Base-by-base conservation (phyloP, 2,888 invertebrate genomes). In the Celastrina argiolus region DNA sequence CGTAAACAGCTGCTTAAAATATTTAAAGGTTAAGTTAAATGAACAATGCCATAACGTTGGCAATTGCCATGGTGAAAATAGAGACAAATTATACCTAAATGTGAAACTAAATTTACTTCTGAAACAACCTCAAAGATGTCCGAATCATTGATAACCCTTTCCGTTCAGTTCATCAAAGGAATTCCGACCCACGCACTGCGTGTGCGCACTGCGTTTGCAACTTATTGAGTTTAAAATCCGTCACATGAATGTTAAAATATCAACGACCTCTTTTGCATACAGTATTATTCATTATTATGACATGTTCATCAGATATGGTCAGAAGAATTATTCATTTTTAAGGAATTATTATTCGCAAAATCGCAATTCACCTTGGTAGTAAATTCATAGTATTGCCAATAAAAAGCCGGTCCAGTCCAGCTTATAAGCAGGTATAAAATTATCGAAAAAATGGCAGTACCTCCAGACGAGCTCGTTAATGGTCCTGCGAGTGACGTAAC, bases 181-280 rank as follows among this genome's bases (percentile, higher is more conserved):
- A 51, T 51, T 22, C 18, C 51, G 45, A 51, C 51, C 51, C 22
- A 51, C 51, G 51, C 51, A 16, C 51, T 51, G 51, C 51, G 51
- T 51, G 22, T 12, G 51, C 22, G 51, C 51, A 51, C 51, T 51
- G 51, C 51, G 22, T 51, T 51, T 6, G 51, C 22, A 12, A 26
- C 22, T 51, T 18, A 45, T 45, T 26, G 51, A 22, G 51, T 51
- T 22, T 51, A 22, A 2, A 51, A 51, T 51, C 22, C 22, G 22
- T 51, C 12, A 51, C 10, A 22, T 51, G 45, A n/a, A 18, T 16
- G 45, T 16, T 16, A 41, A 41, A n/a, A 6, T n/a, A 41, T n/a
- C n/a, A n/a, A n/a, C 16, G 16, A 45, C 16, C 8, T 45, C 0
- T 45, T n/a, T 18, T 28, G 28, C 28, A 28, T 28, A 28, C 28